phyloP scores from a whole-genome alignment of 1,140 invertebrate genomes.

The Spodoptera frugiperda region DNA sequence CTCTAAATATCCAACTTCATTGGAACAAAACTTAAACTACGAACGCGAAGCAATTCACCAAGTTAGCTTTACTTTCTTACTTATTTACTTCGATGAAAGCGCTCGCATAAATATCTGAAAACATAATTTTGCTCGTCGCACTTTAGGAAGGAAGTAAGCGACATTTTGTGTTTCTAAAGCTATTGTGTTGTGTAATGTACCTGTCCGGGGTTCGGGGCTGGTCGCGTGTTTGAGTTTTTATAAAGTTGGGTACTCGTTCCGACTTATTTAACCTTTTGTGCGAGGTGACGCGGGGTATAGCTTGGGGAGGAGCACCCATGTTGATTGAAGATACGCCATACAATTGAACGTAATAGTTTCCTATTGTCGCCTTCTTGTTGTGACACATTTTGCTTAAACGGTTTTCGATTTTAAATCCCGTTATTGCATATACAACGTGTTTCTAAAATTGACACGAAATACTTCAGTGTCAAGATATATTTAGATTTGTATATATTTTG shows the following conservation, averaged over 20 bases:
- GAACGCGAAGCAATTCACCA: constrained; percentile 31
- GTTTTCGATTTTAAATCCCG: neutral
- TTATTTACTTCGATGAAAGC: constrained; percentile 36
- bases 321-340: constrained; percentile 46
- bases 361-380: constrained; percentile 29
- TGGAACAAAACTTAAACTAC: constrained; percentile 33
- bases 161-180: constrained; percentile 27
- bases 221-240: constrained; percentile 50
- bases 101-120: constrained; percentile 37
- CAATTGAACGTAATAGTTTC: constrained; percentile 40
- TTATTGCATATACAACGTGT: constrained; percentile 20
- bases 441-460: constrained; percentile 2
- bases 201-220: constrained; percentile 30
- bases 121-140: constrained; percentile 8
- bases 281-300: constrained; percentile 27
- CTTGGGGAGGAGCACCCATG: constrained; percentile 27
- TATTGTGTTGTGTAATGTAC: constrained; percentile 40
- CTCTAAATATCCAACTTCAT: constrained; percentile 29
- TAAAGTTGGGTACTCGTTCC: constrained; percentile 55
- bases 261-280: constrained; percentile 64
- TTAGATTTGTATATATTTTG: constrained; percentile 22
- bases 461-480: constrained; percentile 8
- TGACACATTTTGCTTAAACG: constrained; percentile 33
- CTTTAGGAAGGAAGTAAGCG: constrained; percentile 19
- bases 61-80: constrained; percentile 40